These are phyloP conservation scores for Steinernema khuongi DNA, from an alignment of 1,140 invertebrate genomes.

Conservation along the genomic window DNA sequence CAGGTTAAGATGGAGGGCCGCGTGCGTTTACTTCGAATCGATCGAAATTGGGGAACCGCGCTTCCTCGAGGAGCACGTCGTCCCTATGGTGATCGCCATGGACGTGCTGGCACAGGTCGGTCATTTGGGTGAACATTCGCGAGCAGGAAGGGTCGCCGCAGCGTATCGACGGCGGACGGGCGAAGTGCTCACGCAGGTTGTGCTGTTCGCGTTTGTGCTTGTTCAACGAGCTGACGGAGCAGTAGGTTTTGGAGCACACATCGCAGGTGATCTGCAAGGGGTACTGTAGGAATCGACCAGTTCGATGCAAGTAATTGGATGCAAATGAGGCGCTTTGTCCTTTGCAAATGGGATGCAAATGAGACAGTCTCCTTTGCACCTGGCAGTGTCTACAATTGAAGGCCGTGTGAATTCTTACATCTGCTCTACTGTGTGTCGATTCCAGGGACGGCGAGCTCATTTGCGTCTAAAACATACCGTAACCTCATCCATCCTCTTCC, in stretches of 20 bases:
- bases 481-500: too few species aligned
- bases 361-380: too few species aligned
- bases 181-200: neutral
- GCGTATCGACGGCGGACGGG: neutral
- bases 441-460: too few species aligned
- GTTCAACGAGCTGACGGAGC: neutral
- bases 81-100: neutral
- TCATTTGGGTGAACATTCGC: neutral
- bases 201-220: constrained; percentile 5
- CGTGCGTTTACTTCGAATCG: neutral
- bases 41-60: neutral
- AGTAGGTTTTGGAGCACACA: neutral
- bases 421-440: too few species aligned
- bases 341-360: too few species aligned
- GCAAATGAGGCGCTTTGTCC: neutral
- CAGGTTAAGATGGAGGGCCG: neutral
- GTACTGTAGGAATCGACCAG: neutral
- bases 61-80: neutral
- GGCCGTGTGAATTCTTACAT: too few species aligned
- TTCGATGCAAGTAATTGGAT: neutral
- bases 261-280: neutral
- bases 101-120: neutral
- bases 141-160: neutral
- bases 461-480: too few species aligned
- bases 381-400: too few species aligned